A percentile compares a stretch with the other conserved stretches of the same genome.
phyloP scores from a whole-genome alignment of 2,797 vertebrate genomes.

The Acridotheres tristis region DNA sequence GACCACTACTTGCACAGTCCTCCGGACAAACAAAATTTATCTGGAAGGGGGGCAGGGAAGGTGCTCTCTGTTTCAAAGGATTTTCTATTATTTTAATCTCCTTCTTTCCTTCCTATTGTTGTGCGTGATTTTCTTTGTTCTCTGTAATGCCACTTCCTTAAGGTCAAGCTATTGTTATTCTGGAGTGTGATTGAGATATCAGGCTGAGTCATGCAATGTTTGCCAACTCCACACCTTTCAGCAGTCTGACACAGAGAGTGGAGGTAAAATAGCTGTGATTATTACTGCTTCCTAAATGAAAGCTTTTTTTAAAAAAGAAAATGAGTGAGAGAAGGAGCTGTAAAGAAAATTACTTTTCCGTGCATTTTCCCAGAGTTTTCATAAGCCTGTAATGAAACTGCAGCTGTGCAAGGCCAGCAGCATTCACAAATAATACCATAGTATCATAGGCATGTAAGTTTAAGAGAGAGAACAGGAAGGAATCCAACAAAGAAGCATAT shows the following conservation, averaged over 20 bases:
- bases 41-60: neutral
- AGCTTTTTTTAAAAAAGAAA: neutral
- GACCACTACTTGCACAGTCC: accelerated
- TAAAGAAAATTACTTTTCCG: neutral
- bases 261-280: neutral
- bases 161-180: constrained; percentile 40
- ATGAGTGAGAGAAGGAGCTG: neutral
- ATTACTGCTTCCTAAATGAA: neutral
- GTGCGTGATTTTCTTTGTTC: neutral
- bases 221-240: constrained; percentile 56
- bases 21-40: neutral
- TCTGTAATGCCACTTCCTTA: neutral
- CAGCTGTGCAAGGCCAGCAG: neutral
- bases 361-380: neutral
- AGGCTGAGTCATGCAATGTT: constrained; percentile 33
- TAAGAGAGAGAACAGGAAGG: neutral
- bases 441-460: neutral
- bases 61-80: neutral
- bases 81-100: neutral
- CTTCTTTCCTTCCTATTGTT: constrained; percentile 12
- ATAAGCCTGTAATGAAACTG: neutral
- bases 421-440: neutral
- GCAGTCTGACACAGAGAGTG: neutral
- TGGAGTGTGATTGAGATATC: neutral
- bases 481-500: neutral